Evolutionary conservation across 2,113 vertebrate species (phyloP), one percentile per base, ranked within the genome.

Genomic region (Catharus fuscescens): DNA sequence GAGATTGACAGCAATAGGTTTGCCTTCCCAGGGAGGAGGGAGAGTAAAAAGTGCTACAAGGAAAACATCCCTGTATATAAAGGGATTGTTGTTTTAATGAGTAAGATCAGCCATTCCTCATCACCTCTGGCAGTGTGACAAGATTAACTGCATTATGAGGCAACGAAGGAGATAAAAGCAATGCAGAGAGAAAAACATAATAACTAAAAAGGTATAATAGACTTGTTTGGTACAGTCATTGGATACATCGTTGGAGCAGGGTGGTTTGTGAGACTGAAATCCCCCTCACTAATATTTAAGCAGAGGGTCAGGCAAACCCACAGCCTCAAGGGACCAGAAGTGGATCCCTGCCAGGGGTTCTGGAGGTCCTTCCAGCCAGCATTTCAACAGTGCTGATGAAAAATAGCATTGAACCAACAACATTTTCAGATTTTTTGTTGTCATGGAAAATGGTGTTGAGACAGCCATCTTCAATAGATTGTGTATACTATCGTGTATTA

Each of bases 261-360:
- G 47, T 20, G 64, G 34, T 70, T 85, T 32, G 12, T 42, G 44
- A 74, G 24, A 50, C 32, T 0, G 0, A 71, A 92, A 85, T 56
- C 21, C 9, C 56, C 8, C 20, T 60, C 8, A 8, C 5, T 12
- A 12, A 16, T 21, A 18, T 40, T 60, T 64, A 88, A 65, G 19
- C 9, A 52, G 8, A 31, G 14, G 26, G 12, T 36, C 10, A 18
- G 48, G n/a, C 21, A 90, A 82, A 81, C 2, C 6, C 34, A 32
- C 4, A 5, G 45, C 59, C n/a, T 71, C 52, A 32, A 21, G 9
- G 11, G 9, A 44, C 24, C 23, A 72, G 57, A 64, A 84, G 24
- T 1, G 0, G 29, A 62, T 12, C 34, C 0, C 7, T 42, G 4
- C 24, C 2, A 4, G 26, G 38, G 12, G 2, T 19, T 40, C 20